Conservation (phyloP, 2,797 vertebrate species). For the Hypotaenidia philippensis region DNA sequence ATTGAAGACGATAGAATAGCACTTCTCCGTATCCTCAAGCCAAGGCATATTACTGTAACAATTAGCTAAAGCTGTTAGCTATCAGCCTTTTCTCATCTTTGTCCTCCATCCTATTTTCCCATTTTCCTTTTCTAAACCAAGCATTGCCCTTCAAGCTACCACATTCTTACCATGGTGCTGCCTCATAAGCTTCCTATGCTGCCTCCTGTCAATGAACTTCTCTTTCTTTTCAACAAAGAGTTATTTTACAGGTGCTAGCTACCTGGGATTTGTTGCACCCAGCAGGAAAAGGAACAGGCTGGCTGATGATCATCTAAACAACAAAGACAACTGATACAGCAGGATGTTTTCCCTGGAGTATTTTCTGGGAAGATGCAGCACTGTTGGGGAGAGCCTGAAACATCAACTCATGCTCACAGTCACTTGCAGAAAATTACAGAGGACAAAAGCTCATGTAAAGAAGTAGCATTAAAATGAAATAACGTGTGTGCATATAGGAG, state of each 20-base stretch:
- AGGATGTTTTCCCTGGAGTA: not conserved
- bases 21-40: not conserved
- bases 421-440: conserved; percentile 8
- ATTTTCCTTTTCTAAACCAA: not conserved
- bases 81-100: not conserved
- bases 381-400: not conserved
- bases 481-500: not conserved
- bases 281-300: not conserved
- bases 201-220: not conserved
- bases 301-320: not conserved
- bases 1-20: not conserved
- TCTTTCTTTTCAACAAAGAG: not conserved
- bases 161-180: not conserved
- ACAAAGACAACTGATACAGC: not conserved
- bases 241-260: not conserved
- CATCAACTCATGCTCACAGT: not conserved
- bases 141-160: not conserved
- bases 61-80: conserved; percentile 30
- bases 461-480: conserved; percentile 6
- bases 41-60: not conserved
- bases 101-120: not conserved
- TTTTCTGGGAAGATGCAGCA: not conserved
- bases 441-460: not conserved
- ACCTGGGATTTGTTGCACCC: not conserved
- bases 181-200: not conserved